Base-by-base conservation (phyloP, 1,140 invertebrate species). In the Bombus waltoni region DNA sequence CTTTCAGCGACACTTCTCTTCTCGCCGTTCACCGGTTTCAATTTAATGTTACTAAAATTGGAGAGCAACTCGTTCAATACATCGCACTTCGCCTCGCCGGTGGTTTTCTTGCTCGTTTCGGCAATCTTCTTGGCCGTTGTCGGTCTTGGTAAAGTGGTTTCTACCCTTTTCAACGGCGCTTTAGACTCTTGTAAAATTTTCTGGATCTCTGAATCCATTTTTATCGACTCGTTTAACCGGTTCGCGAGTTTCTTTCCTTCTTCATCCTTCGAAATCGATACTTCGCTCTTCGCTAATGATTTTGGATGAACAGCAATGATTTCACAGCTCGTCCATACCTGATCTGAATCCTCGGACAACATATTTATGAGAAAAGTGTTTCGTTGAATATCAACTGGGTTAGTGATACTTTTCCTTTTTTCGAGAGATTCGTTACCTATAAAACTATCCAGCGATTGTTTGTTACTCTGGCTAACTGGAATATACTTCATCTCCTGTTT, bases 21-120 rank as follows among this genome's bases (percentile, higher is more conserved):
- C 8, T 62, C 59, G 13, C 25, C 9, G 15, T 62, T 87, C 32
- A 87, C 86, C 42, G 77, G 71, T 81, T 91, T 95, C 53, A 95
- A 89, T 89, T 92, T 94, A 59, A 95, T 94, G 13, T 92, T 88
- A 74, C 74, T 85, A 59, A 95, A 95, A 85, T 94, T 95, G 44
- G 79, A 91, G 35, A 95, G 81, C 57, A 95, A 83, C 75, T 95
- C 94, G 70, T 93, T 94, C 38, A 95, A 68, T 65, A 95, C 87
- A 35, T 94, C 91, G 81, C 88, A 92, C 72, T 95, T 95, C 0
- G 79, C 90, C 25, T 94, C 92, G 8, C 87, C 78, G 4, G 77
- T 82, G 65, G 80, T 90, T 81, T 90, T 94, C 44, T 83, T 89
- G 13, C 78, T 66, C 18, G 57, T 40, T 86, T 47, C 57, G 28